These are phyloP conservation scores for Physocephala rufipes DNA, from an alignment of 2,888 invertebrate genomes.

Conservation along the genomic window DNA sequence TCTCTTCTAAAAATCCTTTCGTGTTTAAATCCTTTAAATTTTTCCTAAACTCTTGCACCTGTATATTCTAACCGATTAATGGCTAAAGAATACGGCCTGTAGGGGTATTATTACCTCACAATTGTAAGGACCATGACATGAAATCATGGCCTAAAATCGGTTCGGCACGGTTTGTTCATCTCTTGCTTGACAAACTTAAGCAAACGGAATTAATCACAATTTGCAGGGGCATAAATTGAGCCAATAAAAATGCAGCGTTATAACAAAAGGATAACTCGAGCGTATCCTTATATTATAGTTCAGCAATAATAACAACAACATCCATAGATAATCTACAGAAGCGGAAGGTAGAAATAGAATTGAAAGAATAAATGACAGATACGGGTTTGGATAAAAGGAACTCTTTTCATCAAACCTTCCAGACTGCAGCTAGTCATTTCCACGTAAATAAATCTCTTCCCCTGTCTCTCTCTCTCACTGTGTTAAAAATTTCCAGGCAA, in stretches of 20 bases:
- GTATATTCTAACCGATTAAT: no score
- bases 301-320: not conserved
- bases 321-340: not conserved
- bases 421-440: conserved; percentile 12
- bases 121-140: no score
- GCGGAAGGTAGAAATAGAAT: not conserved
- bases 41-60: no score
- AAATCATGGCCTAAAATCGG: no score
- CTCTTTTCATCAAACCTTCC: conserved; percentile 7
- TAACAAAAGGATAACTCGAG: conserved; percentile 18
- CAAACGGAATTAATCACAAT: conserved; percentile 30
- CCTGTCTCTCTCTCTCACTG: no score
- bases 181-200: not conserved
- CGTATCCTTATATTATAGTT: conserved; percentile 7
- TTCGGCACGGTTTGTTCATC: no score
- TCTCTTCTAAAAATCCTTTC: no score
- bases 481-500: not conserved
- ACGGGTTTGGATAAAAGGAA: conserved; percentile 17
- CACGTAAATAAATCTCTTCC: conserved; percentile 29
- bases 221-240: conserved; percentile 31
- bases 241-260: conserved; percentile 31
- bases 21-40: no score
- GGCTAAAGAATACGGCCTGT: no score
- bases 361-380: not conserved
- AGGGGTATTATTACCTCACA: no score